Conservation (phyloP, 2,888 invertebrate genomes). For the Conomelus anceps region DNA sequence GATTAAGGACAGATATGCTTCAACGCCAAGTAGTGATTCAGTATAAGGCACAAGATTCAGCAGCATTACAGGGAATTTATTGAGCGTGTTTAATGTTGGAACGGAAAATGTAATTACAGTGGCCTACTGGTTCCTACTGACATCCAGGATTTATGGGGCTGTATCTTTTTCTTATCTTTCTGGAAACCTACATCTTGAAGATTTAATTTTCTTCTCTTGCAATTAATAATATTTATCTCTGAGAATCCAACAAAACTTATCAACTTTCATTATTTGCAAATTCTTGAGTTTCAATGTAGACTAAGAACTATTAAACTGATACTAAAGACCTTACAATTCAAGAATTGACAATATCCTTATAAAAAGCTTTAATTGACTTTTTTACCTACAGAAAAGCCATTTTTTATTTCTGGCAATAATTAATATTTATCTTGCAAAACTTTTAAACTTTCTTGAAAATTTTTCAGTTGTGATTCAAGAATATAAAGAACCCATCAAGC, state of each 20-base stretch:
- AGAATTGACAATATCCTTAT: no score
- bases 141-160: neutral
- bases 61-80: neutral
- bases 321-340: no score
- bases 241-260: neutral
- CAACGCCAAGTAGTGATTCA: neutral
- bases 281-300: no score
- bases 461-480: no score
- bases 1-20: neutral
- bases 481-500: no score
- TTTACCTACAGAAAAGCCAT: no score
- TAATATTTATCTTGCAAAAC: no score
- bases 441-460: no score
- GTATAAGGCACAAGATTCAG: neutral
- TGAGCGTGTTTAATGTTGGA: neutral
- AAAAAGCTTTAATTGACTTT: no score
- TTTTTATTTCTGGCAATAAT: no score
- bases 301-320: no score
- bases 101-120: neutral
- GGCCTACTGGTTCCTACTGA: neutral
- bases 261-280: neutral
- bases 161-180: neutral
- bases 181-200: neutral
- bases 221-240: neutral
- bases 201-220: neutral